Base-by-base conservation (phyloP, 1,140 invertebrate species). In the Holcopasites calliopsidis region DNA sequence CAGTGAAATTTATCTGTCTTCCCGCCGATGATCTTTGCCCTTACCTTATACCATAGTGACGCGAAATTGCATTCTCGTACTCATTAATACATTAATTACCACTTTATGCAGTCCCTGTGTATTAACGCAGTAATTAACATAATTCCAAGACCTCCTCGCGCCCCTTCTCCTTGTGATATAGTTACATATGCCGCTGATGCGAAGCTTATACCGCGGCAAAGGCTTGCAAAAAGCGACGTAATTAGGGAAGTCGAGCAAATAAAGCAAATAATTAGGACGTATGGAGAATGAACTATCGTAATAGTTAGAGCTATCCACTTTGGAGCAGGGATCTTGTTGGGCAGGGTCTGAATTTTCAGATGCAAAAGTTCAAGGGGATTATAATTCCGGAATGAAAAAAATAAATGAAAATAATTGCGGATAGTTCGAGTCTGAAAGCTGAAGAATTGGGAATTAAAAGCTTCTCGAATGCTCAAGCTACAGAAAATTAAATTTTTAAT, bases 31-130 rank as follows among this genome's bases (percentile, higher is more conserved):
- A 47, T 55, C 71, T 74, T n/a, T 64, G 38, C 60, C 71, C 49
- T 73, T 61, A 35, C 55, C 52, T 69, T n/a, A n/a, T n/a, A n/a
- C 28, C 69, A 54, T 35, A 31, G 61, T 47, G 60, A 74, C 35
- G 71, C 61, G 38, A 55, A 54, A 74, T 55, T 65, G 21, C 55
- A 33, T 28, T 21, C 35, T 52, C 71, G 61, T 18, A 21, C 61
- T 74, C 71, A 74, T 74, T 74, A 74, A 74, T 74, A 64, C 71
- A 66, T 64, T 74, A 74, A 74, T 74, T 74, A 55, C 61, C 28
- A 42, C 31, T 55, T 55, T 55, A 55, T 66, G 47, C 40, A 13
- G 33, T 55, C 50, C 0, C 5, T 1, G 26, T 38, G 49, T 44
- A 74, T 74, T 55, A 66, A 74, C 71, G 49, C 55, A 54, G 42